Evolutionary conservation across 2,113 vertebrate genomes (phyloP).

Genomic region (Podarcis cretensis): DNA sequence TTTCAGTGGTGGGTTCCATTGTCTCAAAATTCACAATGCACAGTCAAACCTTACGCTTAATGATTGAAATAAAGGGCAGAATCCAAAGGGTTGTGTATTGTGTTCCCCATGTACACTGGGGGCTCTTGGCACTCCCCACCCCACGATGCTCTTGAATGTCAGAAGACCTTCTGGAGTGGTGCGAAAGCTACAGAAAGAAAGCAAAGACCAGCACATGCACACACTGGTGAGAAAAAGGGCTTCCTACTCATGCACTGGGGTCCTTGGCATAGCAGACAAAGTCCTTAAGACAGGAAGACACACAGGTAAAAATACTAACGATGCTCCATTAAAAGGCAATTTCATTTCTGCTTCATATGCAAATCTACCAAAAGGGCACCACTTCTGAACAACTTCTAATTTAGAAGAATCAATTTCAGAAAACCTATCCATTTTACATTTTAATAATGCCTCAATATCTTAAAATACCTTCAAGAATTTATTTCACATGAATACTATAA

Average conservation of each 20-base stretch:
- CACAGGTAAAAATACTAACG: neutral
- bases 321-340: neutral
- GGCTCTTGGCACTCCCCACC: neutral
- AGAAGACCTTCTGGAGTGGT: neutral
- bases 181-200: neutral
- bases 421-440: slow-evolving; percentile 19
- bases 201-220: neutral
- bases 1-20: slow-evolving; percentile 24
- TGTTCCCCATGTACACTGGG: neutral
- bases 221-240: too few relatives aligned
- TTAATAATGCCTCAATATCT: slow-evolving; percentile 5
- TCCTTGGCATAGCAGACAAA: slow-evolving; percentile 18
- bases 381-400: slow-evolving; percentile 28
- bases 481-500: slow-evolving; percentile 20
- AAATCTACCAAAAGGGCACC: slow-evolving; percentile 4
- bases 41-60: slow-evolving; percentile 5
- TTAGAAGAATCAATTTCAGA: slow-evolving; percentile 28
- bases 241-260: neutral
- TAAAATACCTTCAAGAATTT: slow-evolving; percentile 25
- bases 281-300: neutral
- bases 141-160: neutral
- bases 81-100: too few relatives aligned
- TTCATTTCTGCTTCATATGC: slow-evolving; percentile 36
- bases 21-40: slow-evolving; percentile 8
- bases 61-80: neutral